Base-by-base conservation (phyloP, 2,113 vertebrate species). In the Lipophrys pholis region DNA sequence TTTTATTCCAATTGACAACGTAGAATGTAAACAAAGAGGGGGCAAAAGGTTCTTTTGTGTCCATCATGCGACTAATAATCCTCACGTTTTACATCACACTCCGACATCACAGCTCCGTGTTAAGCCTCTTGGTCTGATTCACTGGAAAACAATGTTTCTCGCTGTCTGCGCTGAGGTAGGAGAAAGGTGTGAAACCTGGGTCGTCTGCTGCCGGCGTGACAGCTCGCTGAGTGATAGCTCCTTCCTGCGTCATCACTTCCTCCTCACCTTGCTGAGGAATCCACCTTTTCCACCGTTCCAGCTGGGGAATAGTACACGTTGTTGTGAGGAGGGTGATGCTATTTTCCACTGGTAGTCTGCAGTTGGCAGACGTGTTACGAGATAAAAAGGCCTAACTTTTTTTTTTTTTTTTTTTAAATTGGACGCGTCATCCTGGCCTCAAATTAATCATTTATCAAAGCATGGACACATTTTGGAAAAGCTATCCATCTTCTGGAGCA, bases 161-260 rank as follows among this genome's bases (percentile, higher is more conserved):
- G 7, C 46, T 17, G 69, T 76, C 74, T 69, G 63, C 10, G 42
- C 45, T 35, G 15, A 80, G 63, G 73, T 82, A 53, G 80, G 68
- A 82, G 63, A 76, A 78, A 79, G 72, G 36, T 87, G 89, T 87
- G 84, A 91, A 90, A 81, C 77, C 35, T 16, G 43, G 58, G 63
- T 56, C 49, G 81, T 89, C 85, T 78, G 78, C 81, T 59, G 76
- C 55, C 15, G 36, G 11, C 52, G 81, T 78, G 85, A 85, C 90
- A 87, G 80, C 58, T 38, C 69, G 48, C 71, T 81, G 87, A 86
- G 64, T 54, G 62, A 82, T 80, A 69, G 67, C 84, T 67, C 58
- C 70, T 58, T 69, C 76, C 87, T 90, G 85, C 86, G 89, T 93
- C 89, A 91, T 86, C 85, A 76, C 85, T 90, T 93, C 91, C 91